Conservation (phyloP, 1,140 invertebrate species). For the Eriosoma lanigerum region DNA sequence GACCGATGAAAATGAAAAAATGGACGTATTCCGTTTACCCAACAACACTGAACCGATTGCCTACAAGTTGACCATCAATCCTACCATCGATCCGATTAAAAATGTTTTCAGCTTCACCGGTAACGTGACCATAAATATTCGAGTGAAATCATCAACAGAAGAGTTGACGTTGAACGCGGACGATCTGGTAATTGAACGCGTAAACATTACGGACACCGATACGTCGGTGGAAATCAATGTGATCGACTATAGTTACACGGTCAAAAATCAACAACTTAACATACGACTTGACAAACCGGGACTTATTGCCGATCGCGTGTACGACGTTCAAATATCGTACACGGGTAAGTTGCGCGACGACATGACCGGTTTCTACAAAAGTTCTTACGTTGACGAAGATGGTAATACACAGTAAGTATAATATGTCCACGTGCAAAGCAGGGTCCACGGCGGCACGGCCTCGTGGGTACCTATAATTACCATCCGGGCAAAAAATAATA, state of each 20-base stretch:
- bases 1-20: not conserved
- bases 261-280: constrained; percentile 9
- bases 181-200: not conserved
- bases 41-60: not conserved
- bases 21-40: constrained; percentile 26
- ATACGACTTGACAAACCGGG: not conserved
- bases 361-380: constrained; percentile 53
- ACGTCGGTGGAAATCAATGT: not conserved
- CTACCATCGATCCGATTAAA: not conserved
- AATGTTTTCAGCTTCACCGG: constrained; percentile 27
- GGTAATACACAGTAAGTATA: too few relatives aligned
- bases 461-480: too few relatives aligned
- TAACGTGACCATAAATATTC: not conserved
- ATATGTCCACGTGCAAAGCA: too few relatives aligned
- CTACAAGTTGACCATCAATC: not conserved
- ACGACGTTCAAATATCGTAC: constrained; percentile 49
- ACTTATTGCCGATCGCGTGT: constrained; percentile 21
- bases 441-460: too few relatives aligned
- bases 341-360: constrained; percentile 43
- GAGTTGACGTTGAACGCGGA: constrained; percentile 29
- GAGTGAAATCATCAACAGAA: not conserved
- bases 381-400: constrained; percentile 55
- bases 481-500: too few relatives aligned
- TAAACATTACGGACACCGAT: not conserved
- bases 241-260: too few relatives aligned